Base-by-base conservation (phyloP, 2,113 vertebrate genomes). In the Melanerpes aurifrons region DNA sequence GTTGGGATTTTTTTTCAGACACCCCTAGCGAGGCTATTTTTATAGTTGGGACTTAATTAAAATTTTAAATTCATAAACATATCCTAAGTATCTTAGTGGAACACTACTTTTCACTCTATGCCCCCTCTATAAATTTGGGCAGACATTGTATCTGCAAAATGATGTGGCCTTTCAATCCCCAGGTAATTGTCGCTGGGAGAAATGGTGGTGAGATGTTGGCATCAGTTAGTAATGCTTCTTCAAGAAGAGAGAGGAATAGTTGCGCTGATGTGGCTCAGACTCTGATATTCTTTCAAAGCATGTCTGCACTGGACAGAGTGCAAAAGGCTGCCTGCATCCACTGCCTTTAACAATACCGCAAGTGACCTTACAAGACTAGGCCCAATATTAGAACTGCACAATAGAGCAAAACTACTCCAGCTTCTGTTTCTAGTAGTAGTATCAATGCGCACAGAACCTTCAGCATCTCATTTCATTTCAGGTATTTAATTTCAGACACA, bases 121-220 rank as follows among this genome's bases (percentile, higher is more conserved):
- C 5, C 43, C 32, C 17, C 12, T 66, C 59, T 53, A 1, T 58
- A 66, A 32, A 5, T 17, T 24, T 53, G 56, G 59, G 18, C 18
- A 79, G 48, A 35, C 7, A 21, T 45, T 43, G 16, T 72, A 74
- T 20, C 58, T 59, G 29, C 43, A 84, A 56, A 86, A 86, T 48
- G 35, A 73, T 10, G 50, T 0, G 67, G 35, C 22, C 20, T 66
- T 80, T 78, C 75, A 75, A 4, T 61, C 31, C 37, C 66, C 56
- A 66, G 9, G 62, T 7, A 37, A 48, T 28, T 9, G 2, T 31
- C 28, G 18, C 11, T 10, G 21, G 56, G 54, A 79, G 68, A 20
- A 64, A 0, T 2, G 28, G 29, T 25, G 25, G 28, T 74, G 21
- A 53, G 45, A 43, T 1, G 2, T 1, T 0, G 1, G 19, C 12